Conservation (phyloP, 2,797 vertebrate genomes). For the Phoebastria nigripes region DNA sequence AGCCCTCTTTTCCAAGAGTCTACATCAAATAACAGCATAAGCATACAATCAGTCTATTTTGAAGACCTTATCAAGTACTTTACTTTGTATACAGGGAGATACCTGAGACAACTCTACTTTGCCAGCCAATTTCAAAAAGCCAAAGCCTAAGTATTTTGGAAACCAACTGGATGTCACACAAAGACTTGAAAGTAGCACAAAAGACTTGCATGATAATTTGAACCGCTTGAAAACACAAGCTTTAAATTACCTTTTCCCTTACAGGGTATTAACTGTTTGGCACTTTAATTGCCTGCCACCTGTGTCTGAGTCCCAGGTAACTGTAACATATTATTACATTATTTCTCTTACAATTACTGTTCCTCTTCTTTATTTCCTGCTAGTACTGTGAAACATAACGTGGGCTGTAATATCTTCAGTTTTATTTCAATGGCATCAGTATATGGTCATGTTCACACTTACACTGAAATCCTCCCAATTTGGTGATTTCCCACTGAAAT, state of each 20-base stretch:
- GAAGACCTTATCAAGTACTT: no score
- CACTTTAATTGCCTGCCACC: not conserved
- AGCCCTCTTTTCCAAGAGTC: not conserved
- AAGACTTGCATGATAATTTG: not conserved
- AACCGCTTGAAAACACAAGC: not conserved
- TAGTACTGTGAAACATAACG: not conserved
- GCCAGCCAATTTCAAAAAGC: not conserved
- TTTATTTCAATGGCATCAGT: not conserved
- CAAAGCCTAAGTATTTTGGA: not conserved
- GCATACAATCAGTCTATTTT: not conserved
- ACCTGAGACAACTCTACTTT: not conserved
- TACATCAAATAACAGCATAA: not conserved
- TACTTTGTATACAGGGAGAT: not conserved
- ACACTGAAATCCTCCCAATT: not conserved
- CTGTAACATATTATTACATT: not conserved
- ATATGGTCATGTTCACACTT: not conserved
- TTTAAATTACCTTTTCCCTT: not conserved
- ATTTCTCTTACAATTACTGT: not conserved
- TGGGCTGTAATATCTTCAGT: not conserved
- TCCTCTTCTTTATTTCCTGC: not conserved
- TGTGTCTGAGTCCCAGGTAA: not conserved
- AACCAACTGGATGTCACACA: not conserved
- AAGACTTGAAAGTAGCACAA: not conserved
- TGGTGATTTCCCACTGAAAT: not conserved
- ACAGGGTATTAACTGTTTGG: not conserved